A percentile compares a stretch with the other conserved stretches of the same genome.
Evolutionary conservation across 2,888 invertebrate species (phyloP).

Genomic region (Patella depressa): DNA sequence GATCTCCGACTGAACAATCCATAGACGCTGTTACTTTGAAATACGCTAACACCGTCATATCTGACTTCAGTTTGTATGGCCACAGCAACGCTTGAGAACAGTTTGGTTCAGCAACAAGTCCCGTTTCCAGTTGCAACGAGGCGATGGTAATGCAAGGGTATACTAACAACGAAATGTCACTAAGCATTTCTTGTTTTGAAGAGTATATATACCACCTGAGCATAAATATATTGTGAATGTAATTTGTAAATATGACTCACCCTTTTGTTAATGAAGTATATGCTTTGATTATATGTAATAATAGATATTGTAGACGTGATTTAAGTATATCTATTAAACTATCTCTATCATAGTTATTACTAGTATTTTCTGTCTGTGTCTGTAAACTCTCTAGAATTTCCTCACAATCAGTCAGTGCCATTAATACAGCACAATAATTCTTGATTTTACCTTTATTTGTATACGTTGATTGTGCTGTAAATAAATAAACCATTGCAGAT

Average conservation of each 20-base stretch:
- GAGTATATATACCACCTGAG: too few relatives aligned
- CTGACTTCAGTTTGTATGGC: too few relatives aligned
- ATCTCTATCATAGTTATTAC: slow-evolving; percentile 36
- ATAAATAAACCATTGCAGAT: background rate
- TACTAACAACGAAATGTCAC: too few relatives aligned
- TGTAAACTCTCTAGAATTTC: slow-evolving; percentile 29
- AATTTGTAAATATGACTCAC: slow-evolving; percentile 29
- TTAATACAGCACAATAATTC: background rate
- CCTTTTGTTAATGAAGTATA: slow-evolving; percentile 42
- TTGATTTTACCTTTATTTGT: slow-evolving; percentile 3
- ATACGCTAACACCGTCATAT: too few relatives aligned
- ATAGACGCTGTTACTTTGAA: too few relatives aligned
- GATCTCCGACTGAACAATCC: too few relatives aligned
- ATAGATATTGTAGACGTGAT: slow-evolving; percentile 46
- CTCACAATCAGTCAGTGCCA: slow-evolving; percentile 36
- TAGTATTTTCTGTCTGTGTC: slow-evolving; percentile 35
- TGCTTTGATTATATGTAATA: slow-evolving; percentile 47
- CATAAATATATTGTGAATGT: too few relatives aligned
- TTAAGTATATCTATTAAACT: slow-evolving; percentile 44
- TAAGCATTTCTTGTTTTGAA: too few relatives aligned
- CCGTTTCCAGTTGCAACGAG: too few relatives aligned
- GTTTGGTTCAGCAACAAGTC: too few relatives aligned
- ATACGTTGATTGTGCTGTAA: slow-evolving; percentile 37
- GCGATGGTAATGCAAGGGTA: too few relatives aligned
- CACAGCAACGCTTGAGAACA: too few relatives aligned